These are phyloP conservation scores for Varanus salvator DNA, from an alignment of 2,113 vertebrate genomes.

Conservation along the genomic window DNA sequence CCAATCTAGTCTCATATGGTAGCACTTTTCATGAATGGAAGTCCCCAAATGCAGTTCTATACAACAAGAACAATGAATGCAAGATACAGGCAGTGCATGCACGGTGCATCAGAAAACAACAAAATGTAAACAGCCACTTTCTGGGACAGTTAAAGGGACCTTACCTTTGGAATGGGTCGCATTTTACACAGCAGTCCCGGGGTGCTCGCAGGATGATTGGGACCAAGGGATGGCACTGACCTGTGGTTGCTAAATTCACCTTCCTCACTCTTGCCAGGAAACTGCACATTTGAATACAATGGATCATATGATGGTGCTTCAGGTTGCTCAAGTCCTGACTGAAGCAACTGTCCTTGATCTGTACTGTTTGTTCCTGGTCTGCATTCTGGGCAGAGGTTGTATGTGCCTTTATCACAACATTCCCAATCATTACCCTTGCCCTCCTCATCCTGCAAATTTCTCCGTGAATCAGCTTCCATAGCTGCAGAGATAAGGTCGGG, in stretches of 20 bases:
- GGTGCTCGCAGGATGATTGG: conserved; percentile 77
- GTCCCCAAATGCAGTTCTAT: background rate
- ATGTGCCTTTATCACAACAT: conserved; percentile 85
- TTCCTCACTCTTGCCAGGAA: conserved; percentile 63
- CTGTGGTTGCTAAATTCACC: conserved; percentile 60
- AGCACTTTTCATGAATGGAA: background rate
- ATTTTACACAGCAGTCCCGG: conserved; percentile 83
- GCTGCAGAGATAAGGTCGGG: conserved; percentile 93
- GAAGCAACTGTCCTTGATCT: background rate
- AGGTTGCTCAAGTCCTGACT: conserved; percentile 62
- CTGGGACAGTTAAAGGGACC: background rate
- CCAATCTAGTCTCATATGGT: background rate
- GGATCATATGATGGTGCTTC: conserved; percentile 75
- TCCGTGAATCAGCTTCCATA: conserved; percentile 84
- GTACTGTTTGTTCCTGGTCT: conserved; percentile 59
- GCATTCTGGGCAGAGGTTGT: conserved; percentile 85
- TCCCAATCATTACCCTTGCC: conserved; percentile 76
- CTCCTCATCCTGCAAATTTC: conserved; percentile 61
- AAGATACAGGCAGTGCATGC: background rate
- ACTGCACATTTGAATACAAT: conserved; percentile 67
- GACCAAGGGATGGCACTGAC: conserved; percentile 63
- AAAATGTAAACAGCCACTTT: background rate
- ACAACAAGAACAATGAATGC: background rate
- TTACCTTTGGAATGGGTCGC: conserved; percentile 91
- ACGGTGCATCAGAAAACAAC: background rate